Base-by-base conservation (phyloP, 2,113 vertebrate genomes). In the Collichthys lucidus region DNA sequence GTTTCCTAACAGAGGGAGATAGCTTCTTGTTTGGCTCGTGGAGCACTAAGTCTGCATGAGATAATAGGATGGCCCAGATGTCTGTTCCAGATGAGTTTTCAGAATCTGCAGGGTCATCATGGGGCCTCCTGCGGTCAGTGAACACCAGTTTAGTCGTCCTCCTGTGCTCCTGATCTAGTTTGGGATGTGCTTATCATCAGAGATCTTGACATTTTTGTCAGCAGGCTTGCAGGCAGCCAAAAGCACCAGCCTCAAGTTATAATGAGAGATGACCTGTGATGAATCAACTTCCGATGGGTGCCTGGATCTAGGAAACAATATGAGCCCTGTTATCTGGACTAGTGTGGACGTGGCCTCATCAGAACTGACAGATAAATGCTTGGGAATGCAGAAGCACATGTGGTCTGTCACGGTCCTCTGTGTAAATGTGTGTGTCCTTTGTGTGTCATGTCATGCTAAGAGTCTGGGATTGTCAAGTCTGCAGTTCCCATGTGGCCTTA, bases 381-480 rank as follows among this genome's bases (percentile, higher is more conserved):
- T 14, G 44, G 40, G 42, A 67, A 29, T 15, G 63, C 59, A 15
- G 35, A 57, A 16, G 67, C 31, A 64, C 52, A 68, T 68, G 72
- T 68, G 64, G 29, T 73, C 60, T 53, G 42, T 62, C 63, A 24
- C 47, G 64, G 61, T 19, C 20, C 6, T 31, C 5, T 62, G 19
- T 40, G 60, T 59, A 40, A 57, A 50, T 60, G 49, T 71, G 75
- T 56, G 11, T 24, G 40, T 53, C 63, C 70, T 69, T 59, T 71
- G 35, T 42, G 55, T 70, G 75, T 81, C 35, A 46, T 70, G 47
- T 84, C 55, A 56, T 66, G 50, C 81, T 56, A 49, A 80, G 80
- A 56, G 61, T 86, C 49, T 76, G 70, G 70, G 74, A 89, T 63
- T 69, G 70, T 87, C 86, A 87, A 74, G 73, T 89, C 69, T 90